These are phyloP conservation scores for Poecilobothrus nobilitatus DNA, from an alignment of 2,888 invertebrate genomes.

Conservation along the genomic window DNA sequence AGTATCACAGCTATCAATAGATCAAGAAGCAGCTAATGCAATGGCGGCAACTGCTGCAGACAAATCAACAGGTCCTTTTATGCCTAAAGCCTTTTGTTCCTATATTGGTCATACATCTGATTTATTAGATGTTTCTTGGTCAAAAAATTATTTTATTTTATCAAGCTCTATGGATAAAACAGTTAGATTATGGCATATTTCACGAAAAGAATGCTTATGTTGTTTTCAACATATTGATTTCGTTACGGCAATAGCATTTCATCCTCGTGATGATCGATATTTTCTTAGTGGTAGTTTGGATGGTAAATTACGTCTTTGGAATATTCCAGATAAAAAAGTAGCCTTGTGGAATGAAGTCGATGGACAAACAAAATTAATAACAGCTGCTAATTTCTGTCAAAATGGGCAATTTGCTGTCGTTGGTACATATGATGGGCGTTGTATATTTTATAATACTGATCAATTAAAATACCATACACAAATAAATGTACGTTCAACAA, in stretches of 20 bases:
- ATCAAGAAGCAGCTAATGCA: constrained; percentile 51
- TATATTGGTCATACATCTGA: constrained; percentile 95
- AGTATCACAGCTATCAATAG: constrained; percentile 65
- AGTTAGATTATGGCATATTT: constrained; percentile 95
- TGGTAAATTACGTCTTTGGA: constrained; percentile 97
- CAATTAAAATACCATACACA: constrained; percentile 97
- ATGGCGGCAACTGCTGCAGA: constrained; percentile 48
- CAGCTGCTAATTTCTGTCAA: constrained; percentile 94
- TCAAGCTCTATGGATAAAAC: constrained; percentile 99
- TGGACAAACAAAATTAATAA: constrained; percentile 89
- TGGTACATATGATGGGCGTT: constrained; percentile 96
- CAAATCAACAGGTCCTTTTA: constrained; percentile 64
- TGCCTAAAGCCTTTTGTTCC: constrained; percentile 82
- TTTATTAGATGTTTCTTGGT: constrained; percentile 95
- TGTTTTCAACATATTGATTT: constrained; percentile 99
- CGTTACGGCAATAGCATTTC: constrained; percentile 97
- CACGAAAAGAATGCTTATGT: constrained; percentile 92
- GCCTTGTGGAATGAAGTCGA: constrained; percentile 96
- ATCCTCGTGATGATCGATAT: constrained; percentile 81
- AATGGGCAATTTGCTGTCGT: constrained; percentile 98
- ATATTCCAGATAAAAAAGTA: constrained; percentile 98
- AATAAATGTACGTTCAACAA: constrained; percentile 88
- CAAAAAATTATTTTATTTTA: constrained; percentile 95
- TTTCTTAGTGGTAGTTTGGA: constrained; percentile 96
- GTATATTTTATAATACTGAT: constrained; percentile 97